These are phyloP conservation scores for Aphrophora alni DNA, from an alignment of 2,888 invertebrate genomes.

Conservation along the genomic window DNA sequence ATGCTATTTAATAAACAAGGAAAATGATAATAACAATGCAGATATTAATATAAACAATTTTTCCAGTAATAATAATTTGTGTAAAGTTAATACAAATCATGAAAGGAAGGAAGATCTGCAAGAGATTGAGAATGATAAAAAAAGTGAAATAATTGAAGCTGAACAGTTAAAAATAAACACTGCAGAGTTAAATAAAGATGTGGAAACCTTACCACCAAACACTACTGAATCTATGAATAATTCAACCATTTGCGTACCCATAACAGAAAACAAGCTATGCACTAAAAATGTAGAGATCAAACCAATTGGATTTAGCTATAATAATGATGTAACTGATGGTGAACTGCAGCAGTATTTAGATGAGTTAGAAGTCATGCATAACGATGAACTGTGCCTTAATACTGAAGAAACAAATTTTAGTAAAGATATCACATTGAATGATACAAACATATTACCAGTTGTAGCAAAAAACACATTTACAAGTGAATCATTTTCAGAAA, in stretches of 20 bases:
- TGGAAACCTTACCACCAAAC: neutral
- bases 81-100: neutral
- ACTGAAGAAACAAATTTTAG: constrained; percentile 43
- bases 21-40: neutral
- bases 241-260: neutral
- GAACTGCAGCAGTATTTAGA: constrained; percentile 58
- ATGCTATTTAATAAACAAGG: neutral
- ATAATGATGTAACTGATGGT: constrained; percentile 56
- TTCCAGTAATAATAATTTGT: neutral
- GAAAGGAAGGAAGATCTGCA: neutral
- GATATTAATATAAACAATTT: neutral
- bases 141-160: neutral
- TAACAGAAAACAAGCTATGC: neutral
- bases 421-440: constrained; percentile 52
- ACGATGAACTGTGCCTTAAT: neutral
- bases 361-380: constrained; percentile 55
- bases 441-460: neutral
- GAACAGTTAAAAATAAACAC: neutral
- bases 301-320: constrained; percentile 34
- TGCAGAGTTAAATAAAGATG: neutral
- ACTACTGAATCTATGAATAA: neutral
- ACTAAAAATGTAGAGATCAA: neutral
- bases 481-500: neutral
- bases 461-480: neutral
- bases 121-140: neutral